phyloP scores from a whole-genome alignment of 2,888 invertebrate genomes.

The Spodoptera picta region DNA sequence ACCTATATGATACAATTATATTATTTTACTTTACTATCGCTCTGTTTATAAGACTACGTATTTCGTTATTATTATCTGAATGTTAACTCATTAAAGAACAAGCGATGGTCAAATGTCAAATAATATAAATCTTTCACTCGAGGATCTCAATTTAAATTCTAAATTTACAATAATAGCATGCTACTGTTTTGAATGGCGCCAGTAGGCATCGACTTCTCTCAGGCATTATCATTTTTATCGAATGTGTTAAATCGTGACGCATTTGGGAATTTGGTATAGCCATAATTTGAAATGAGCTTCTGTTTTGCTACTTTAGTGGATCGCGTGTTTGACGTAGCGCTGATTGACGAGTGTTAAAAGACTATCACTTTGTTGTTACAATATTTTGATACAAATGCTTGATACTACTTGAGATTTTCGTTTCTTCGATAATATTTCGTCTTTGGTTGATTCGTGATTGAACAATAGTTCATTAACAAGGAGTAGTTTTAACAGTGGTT shows the following conservation, averaged over 20 bases:
- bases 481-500: no score
- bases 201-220: slow-evolving; percentile 31
- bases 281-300: slow-evolving; percentile 44
- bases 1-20: no score
- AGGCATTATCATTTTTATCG: slow-evolving; percentile 37
- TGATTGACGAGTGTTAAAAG: background rate
- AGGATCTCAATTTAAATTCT: slow-evolving; percentile 36
- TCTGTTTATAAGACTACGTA: no score
- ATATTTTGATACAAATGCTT: background rate
- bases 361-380: background rate
- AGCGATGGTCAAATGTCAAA: slow-evolving; percentile 6
- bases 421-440: no score
- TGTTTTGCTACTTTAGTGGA: slow-evolving; percentile 34
- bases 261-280: slow-evolving; percentile 36
- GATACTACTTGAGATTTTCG: slow-evolving; percentile 5
- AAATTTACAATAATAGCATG: slow-evolving; percentile 37
- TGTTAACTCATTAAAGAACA: background rate
- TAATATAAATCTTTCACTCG: slow-evolving; percentile 20
- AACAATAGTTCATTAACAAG: no score
- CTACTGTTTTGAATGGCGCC: slow-evolving; percentile 51
- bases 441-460: no score
- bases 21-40: no score
- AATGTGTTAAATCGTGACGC: slow-evolving; percentile 39
- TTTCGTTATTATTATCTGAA: no score
- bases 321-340: slow-evolving; percentile 40